A percentile compares a stretch with the other conserved stretches of the same genome.
Conservation (phyloP, 64 coral and sea anemone genomes). For the Montipora foliosa region DNA sequence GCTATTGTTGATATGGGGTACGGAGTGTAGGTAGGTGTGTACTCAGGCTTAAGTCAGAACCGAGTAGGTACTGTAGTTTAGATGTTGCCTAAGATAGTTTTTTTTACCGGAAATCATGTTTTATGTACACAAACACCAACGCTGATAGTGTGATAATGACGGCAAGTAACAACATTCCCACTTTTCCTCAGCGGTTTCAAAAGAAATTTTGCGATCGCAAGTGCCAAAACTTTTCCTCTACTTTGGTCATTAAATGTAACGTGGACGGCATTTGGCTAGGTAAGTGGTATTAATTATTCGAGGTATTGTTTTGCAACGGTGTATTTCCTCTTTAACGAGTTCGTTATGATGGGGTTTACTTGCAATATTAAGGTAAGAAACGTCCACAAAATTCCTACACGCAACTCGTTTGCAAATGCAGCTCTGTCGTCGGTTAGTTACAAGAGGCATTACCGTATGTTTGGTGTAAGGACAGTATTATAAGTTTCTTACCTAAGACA, state of each 20-base stretch:
- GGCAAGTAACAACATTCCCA: background rate
- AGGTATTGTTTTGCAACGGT: no score
- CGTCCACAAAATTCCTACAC: background rate
- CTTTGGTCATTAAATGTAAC: no score
- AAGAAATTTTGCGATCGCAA: background rate
- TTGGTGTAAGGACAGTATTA: background rate
- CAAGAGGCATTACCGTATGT: background rate
- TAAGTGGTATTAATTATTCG: no score
- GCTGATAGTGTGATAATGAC: background rate
- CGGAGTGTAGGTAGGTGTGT: no score
- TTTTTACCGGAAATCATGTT: conserved; percentile 14
- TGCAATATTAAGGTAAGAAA: background rate
- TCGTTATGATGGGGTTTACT: background rate
- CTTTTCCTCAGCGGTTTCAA: background rate
- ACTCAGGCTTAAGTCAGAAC: no score
- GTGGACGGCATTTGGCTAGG: no score
- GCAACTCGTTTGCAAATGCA: background rate
- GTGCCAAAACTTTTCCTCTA: background rate
- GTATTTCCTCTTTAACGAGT: no score
- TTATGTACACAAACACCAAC: background rate
- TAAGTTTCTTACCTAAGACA: background rate
- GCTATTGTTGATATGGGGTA: no score
- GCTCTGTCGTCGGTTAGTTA: background rate
- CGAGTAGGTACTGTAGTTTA: background rate
- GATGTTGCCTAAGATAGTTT: conserved; percentile 1